Evolutionary conservation across 2,888 invertebrate genomes (phyloP), one percentile per base, ranked within the genome.

Genomic region (Lepeophtheirus nordmannii): DNA sequence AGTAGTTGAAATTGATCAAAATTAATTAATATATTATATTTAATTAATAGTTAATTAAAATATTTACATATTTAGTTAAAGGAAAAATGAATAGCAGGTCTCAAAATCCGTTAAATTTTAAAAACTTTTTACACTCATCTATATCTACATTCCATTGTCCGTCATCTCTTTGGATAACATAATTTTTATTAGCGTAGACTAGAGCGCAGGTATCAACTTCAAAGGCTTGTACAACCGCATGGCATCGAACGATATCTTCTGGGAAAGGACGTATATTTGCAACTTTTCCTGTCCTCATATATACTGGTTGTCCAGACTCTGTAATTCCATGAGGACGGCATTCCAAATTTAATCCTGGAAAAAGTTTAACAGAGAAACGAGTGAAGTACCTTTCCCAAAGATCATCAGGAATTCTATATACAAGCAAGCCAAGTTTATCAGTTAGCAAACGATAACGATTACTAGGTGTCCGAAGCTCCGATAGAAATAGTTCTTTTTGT

Each of bases 241-340:
- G 64, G 22, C 64, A 64, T 17, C 53, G 7, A 10, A 59, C 60
- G 10, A 59, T 59, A 38, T 59, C 60, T 37, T 59, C 60, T 12
- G 60, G 60, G 7, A 30, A 59, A 10, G 60, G 60, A 10, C 23
- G 22, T 1, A 17, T 59, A 2, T 59, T 59, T 3, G 20, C 38
- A 12, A 62, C 62, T 40, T 62, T 41, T n/a, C 62, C 62, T n/a
- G 62, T 62, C 23, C 64, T 46, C 10, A 56, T 41, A 17, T 64
- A 64, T 14, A 64, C 46, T 11, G 46, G 64, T 14, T 39, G 23
- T 30, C 56, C 37, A 12, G 22, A 23, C 5, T 64, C 56, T 10
- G 53, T 56, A 17, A 41, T 56, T 56, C 64, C 64, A 23, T 39
- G 46, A 37, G 64, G 64, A 17, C 40, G 46, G 5, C 53, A 56